Evolutionary conservation across 2,888 invertebrate species (phyloP).

Genomic region (Leptinotarsa haldemani): DNA sequence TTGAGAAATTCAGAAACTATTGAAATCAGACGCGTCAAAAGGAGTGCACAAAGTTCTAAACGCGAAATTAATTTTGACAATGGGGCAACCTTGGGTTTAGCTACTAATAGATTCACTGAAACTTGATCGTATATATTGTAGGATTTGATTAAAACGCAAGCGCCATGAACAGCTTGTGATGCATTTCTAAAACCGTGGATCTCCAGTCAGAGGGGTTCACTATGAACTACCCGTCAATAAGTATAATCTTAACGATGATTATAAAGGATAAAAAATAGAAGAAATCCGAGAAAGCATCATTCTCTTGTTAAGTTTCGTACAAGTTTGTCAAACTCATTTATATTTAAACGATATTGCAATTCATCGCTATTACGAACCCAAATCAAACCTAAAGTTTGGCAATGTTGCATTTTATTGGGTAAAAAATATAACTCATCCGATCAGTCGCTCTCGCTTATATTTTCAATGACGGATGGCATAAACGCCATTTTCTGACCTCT

Average conservation of each 20-base stretch:
- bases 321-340: neutral
- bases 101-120: neutral
- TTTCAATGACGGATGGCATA: neutral
- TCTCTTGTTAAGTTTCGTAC: slow-evolving; percentile 21
- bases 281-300: slow-evolving; percentile 34
- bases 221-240: slow-evolving; percentile 4
- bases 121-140: neutral
- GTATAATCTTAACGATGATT: slow-evolving; percentile 30
- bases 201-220: neutral
- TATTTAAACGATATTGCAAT: neutral
- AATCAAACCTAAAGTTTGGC: neutral
- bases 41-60: slow-evolving; percentile 25
- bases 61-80: neutral
- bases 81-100: no score
- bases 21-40: slow-evolving; percentile 6
- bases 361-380: neutral
- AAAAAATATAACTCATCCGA: slow-evolving; percentile 26
- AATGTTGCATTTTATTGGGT: neutral
- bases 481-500: neutral
- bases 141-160: neutral
- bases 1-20: no score
- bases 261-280: slow-evolving; percentile 39
- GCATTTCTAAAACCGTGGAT: neutral
- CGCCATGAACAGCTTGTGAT: neutral
- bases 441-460: neutral